Percentiles rank a stretch among this genome's conserved stretches.
Conservation (phyloP, 2,888 invertebrate genomes). For the Luperina testacea region DNA sequence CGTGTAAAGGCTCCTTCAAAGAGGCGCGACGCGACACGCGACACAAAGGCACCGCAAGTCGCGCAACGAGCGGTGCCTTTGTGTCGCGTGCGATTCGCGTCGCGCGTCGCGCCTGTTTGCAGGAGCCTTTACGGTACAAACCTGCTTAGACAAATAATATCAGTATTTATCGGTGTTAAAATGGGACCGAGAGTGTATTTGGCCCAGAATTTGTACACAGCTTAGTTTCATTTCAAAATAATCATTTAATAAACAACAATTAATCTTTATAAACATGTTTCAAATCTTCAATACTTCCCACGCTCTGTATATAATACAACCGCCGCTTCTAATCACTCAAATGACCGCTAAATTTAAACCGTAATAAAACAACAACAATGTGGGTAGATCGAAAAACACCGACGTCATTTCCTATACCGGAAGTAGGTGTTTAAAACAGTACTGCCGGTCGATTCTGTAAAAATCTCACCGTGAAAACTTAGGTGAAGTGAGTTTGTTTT, state of each 20-base stretch:
- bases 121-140: too few species aligned
- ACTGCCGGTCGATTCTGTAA: too few species aligned
- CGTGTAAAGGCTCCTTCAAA: too few species aligned
- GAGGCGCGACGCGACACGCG: too few species aligned
- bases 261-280: constrained; percentile 1
- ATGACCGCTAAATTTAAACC: constrained; percentile 3
- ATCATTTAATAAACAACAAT: background rate
- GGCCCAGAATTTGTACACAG: too few species aligned
- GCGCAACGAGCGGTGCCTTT: too few species aligned
- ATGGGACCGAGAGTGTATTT: background rate
- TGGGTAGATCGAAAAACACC: constrained; percentile 15
- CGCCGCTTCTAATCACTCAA: background rate
- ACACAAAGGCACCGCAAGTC: too few species aligned
- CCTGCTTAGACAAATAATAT: too few species aligned
- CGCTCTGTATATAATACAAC: background rate
- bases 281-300: background rate
- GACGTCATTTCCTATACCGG: constrained; percentile 22
- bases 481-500: too few species aligned
- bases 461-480: too few species aligned
- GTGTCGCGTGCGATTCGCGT: too few species aligned
- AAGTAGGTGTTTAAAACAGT: background rate
- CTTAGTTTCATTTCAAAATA: background rate
- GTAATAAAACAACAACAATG: constrained; percentile 8
- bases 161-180: background rate
- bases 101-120: too few species aligned